These are phyloP conservation scores for Dicaeum eximium DNA, from an alignment of 2,113 vertebrate genomes.

Conservation along the genomic window DNA sequence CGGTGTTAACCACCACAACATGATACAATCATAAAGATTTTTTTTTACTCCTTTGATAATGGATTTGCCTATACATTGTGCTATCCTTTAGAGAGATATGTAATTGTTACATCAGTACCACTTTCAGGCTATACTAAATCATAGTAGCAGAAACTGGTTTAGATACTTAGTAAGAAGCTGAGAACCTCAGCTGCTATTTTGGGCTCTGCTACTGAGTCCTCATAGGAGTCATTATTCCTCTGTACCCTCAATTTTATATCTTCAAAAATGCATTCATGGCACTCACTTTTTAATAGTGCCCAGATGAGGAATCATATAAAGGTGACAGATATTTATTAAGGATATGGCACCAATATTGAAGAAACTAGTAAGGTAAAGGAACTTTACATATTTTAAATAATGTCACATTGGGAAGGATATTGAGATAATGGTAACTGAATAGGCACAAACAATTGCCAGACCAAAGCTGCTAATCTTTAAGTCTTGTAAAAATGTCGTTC, in stretches of 20 bases:
- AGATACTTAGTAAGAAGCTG: neutral
- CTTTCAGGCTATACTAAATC: neutral
- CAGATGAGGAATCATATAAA: neutral
- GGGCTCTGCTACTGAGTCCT: neutral
- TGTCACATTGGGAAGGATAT: neutral
- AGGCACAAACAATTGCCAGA: neutral
- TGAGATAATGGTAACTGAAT: neutral
- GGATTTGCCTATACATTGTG: neutral
- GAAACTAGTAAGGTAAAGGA: neutral
- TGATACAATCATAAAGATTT: neutral
- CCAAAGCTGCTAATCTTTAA: neutral
- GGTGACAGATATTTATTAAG: neutral
- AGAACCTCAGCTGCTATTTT: neutral
- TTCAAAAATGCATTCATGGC: neutral
- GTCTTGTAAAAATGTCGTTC: neutral
- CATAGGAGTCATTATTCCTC: neutral
- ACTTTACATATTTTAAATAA: neutral
- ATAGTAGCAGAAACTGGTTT: neutral
- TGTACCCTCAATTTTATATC: neutral
- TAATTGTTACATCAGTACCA: neutral
- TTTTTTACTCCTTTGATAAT: neutral
- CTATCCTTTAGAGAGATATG: neutral
- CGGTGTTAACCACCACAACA: neutral
- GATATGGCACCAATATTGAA: neutral
- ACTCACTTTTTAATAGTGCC: neutral